Evolutionary conservation across 2,113 vertebrate genomes (phyloP).

Genomic region (Gambusia holbrooki): DNA sequence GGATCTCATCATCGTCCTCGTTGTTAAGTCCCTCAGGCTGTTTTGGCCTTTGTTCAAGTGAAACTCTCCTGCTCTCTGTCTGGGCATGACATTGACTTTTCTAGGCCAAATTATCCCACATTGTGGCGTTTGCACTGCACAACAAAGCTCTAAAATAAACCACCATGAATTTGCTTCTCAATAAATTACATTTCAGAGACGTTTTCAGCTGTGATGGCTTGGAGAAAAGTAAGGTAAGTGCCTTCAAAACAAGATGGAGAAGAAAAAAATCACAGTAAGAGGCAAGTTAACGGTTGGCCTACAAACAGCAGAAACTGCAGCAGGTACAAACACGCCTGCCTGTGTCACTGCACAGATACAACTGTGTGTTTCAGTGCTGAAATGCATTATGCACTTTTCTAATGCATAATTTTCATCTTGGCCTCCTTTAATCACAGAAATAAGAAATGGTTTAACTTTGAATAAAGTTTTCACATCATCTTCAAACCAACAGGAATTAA

Average conservation of each 20-base stretch:
- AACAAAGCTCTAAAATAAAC: neutral
- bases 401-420: neutral
- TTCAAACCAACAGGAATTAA: neutral
- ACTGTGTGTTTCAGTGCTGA: slow-evolving; percentile 13
- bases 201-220: neutral
- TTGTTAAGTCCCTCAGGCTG: slow-evolving; percentile 34
- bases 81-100: slow-evolving; percentile 10
- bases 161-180: neutral
- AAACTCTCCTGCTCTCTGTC: slow-evolving; percentile 66
- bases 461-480: neutral
- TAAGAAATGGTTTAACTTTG: neutral
- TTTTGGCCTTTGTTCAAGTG: slow-evolving; percentile 77
- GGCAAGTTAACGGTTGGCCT: slow-evolving; percentile 68
- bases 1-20: neutral
- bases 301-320: slow-evolving; percentile 81
- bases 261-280: slow-evolving; percentile 32
- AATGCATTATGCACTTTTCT: slow-evolving; percentile 7
- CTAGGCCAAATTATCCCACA: slow-evolving; percentile 13
- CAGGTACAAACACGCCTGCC: slow-evolving; percentile 75
- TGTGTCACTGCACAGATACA: slow-evolving; percentile 30
- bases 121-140: neutral
- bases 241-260: slow-evolving; percentile 4
- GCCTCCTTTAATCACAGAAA: neutral
- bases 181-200: neutral
- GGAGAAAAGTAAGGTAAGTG: slow-evolving; percentile 17